Evolutionary conservation across 2,888 invertebrate genomes (phyloP), one percentile per base, ranked within the genome.

Genomic region (Lasiommata megera): DNA sequence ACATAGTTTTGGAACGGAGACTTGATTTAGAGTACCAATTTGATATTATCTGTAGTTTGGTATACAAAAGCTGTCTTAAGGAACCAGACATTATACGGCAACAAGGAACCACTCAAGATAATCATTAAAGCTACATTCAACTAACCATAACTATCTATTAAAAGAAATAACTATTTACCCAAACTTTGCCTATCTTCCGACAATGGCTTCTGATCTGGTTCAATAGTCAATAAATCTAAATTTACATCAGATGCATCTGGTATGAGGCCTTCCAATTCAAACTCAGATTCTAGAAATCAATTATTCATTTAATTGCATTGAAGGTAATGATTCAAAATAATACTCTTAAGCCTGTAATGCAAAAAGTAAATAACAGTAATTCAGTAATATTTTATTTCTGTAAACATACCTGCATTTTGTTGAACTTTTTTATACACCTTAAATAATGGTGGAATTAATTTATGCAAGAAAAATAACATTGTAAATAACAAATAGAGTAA

Each of bases 251-350:
- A 80, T 54, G 74, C 74, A 60, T 87, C 88, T 52, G 90, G 90
- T 46, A 90, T 80, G 37, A 90, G 80, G 53, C 80, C 84, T 68
- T 90, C 90, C 60, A 84, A 72, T 69, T 89, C 90, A 60, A 74
- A 67, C 64, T 90, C 90, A 50, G 85, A 87, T 69, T 88, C 90
- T 90, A 74, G 37, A 83, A 79, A 54, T 29, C 17, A 52, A 57
- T 44, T 17, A 51, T 51, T 28, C 6, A 23, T 48, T 37, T 23
- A 11, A 48, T 48, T 34, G n/a, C n/a, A n/a, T n/a, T n/a, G n/a
- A n/a, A n/a, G n/a, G n/a, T n/a, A n/a, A n/a, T n/a, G n/a, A n/a
- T n/a, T 23, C 5, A 23, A 23, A 23, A 23, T 3, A 31, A 7
- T 17, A 7, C 9, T 46, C 6, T 14, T 11, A 17, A 18, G n/a